Evolutionary conservation across 2,888 invertebrate species (phyloP), one percentile per base, ranked within the genome.

Genomic region (Cephalotes varians): DNA sequence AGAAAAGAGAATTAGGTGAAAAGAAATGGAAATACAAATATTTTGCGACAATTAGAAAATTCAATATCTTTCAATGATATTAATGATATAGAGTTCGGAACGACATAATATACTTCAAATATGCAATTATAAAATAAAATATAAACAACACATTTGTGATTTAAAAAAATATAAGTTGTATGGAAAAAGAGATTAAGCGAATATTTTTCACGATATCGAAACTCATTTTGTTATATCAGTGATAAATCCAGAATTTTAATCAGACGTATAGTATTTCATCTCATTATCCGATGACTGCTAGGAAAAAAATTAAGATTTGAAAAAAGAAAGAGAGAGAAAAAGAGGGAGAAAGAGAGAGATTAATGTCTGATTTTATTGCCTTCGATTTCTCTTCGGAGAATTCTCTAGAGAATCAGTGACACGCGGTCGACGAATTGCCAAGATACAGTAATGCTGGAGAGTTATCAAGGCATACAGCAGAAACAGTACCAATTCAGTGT

Each of bases 321-420:
- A 64, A 62, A 65, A 28, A 28, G 5, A 18, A 2, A 62, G 21
- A 15, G 28, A 56, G 2, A n/a, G 15, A 58, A 10, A 54, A 1
- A 37, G n/a, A 37, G 62, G 21, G 21, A 21, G 18, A 3, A 28
- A 40, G 25, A 44, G 28, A 65, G 28, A 73, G 81, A 79, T 86
- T 81, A 85, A 81, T 82, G 82, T 71, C 85, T 72, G 85, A 90
- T 85, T 84, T 81, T 80, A 90, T 83, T 80, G 84, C 73, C 73
- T 58, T 79, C 82, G 74, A 88, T 85, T 88, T 88, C 79, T 89
- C 88, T 31, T 31, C 73, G 81, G 80, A 65, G 67, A 58, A 15
- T 73, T 81, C 69, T 71, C 67, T 12, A 28, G 79, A 84, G 81
- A 84, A 64, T 83, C 77, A 83, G 56, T 77, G 87, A 71, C 83